These are phyloP conservation scores for Tachystola acroxantha DNA, from an alignment of 2,888 invertebrate genomes.

Conservation along the genomic window DNA sequence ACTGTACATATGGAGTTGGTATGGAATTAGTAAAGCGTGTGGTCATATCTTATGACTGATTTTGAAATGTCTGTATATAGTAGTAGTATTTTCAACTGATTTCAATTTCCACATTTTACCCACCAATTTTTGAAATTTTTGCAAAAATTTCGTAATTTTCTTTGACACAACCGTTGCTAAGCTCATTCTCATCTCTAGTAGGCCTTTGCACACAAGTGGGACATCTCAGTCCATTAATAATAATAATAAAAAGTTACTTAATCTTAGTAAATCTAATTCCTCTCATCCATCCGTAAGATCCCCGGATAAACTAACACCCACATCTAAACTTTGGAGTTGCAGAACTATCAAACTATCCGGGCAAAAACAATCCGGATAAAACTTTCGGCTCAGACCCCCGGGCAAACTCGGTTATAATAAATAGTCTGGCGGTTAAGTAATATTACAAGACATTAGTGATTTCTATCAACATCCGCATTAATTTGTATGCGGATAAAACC, in stretches of 20 bases:
- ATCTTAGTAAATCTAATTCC: background rate
- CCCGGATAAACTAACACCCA: background rate
- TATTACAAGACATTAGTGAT: background rate
- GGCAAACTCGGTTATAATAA: constrained; percentile 5
- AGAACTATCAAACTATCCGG: constrained; percentile 2
- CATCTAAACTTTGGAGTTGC: background rate
- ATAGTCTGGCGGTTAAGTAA: constrained; percentile 1
- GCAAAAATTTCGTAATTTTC: no score
- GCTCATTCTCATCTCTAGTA: no score
- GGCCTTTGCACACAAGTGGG: no score
- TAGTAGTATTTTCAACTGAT: background rate
- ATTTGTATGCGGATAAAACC: background rate
- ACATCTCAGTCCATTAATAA: no score
- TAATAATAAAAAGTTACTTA: no score
- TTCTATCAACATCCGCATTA: background rate
- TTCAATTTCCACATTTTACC: background rate
- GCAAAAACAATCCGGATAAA: constrained; percentile 10
- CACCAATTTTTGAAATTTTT: background rate
- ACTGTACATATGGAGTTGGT: no score
- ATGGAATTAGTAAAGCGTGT: no score
- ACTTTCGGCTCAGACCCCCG: constrained; percentile 5
- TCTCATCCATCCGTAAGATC: background rate
- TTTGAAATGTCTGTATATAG: no score
- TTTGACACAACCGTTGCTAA: no score
- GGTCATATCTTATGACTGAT: no score